Evolutionary conservation across 1,140 invertebrate genomes (phyloP).

Genomic region (Trinorchestia longiramus): DNA sequence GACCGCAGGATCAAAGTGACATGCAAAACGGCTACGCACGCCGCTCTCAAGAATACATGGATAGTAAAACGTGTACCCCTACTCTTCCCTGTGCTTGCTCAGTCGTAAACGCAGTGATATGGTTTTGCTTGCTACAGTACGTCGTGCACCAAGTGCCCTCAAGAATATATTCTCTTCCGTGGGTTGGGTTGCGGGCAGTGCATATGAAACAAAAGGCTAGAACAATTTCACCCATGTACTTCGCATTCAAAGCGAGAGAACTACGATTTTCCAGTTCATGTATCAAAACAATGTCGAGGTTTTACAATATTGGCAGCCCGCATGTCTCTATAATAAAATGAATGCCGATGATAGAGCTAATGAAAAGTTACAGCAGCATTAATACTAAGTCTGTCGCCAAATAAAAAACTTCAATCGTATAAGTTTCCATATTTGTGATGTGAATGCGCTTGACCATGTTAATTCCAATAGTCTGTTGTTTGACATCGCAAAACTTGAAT

Average conservation of each 20-base stretch:
- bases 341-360: too few species aligned
- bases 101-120: neutral
- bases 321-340: too few species aligned
- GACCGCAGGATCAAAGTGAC: neutral
- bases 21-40: neutral
- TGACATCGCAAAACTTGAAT: too few species aligned
- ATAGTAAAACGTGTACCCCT: neutral
- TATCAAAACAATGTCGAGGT: neutral
- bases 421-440: too few species aligned
- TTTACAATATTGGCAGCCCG: too few species aligned
- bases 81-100: neutral
- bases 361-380: too few species aligned
- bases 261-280: neutral
- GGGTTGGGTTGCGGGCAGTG: neutral
- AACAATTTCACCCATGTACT: too few species aligned
- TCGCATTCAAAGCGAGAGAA: too few species aligned
- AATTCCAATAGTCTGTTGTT: too few species aligned
- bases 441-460: too few species aligned
- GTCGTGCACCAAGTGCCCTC: neutral
- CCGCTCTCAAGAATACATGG: neutral
- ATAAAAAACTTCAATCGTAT: too few species aligned
- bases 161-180: neutral
- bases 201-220: neutral
- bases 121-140: neutral
- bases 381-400: too few species aligned